Evolutionary conservation across 2,888 invertebrate genomes (phyloP).

Genomic region (Lymantria monacha): DNA sequence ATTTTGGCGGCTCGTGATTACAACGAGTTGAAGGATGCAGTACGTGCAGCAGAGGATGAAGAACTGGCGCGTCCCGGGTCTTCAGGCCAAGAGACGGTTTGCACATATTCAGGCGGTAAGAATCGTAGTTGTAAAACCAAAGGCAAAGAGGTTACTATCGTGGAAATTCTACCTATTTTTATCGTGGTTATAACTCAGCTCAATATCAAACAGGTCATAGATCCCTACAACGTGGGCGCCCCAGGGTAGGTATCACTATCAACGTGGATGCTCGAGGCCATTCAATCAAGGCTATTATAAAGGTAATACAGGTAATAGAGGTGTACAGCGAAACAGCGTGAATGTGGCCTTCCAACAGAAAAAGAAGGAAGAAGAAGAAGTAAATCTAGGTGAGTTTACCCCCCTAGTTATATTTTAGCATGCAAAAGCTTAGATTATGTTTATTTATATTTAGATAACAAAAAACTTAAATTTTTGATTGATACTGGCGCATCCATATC

Average conservation of each 20-base stretch:
- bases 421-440: neutral
- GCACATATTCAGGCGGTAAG: neutral
- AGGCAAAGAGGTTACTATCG: neutral
- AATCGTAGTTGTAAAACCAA: neutral
- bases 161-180: too few species aligned
- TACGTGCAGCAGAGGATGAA: constrained; percentile 7
- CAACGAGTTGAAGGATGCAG: constrained; percentile 4
- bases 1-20: constrained; percentile 5
- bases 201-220: too few species aligned
- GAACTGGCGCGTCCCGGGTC: neutral
- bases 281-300: neutral
- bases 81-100: neutral
- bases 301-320: neutral
- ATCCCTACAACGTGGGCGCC: too few species aligned
- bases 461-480: neutral
- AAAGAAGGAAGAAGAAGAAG: neutral
- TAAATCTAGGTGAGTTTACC: neutral
- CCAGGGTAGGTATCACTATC: neutral
- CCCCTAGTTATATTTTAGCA: neutral
- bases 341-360: neutral
- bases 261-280: neutral
- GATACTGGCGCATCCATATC: neutral
- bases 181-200: too few species aligned
- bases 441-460: neutral
- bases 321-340: neutral